Conservation (phyloP, 2,888 invertebrate genomes). For the Dicyrtoma fusca region DNA sequence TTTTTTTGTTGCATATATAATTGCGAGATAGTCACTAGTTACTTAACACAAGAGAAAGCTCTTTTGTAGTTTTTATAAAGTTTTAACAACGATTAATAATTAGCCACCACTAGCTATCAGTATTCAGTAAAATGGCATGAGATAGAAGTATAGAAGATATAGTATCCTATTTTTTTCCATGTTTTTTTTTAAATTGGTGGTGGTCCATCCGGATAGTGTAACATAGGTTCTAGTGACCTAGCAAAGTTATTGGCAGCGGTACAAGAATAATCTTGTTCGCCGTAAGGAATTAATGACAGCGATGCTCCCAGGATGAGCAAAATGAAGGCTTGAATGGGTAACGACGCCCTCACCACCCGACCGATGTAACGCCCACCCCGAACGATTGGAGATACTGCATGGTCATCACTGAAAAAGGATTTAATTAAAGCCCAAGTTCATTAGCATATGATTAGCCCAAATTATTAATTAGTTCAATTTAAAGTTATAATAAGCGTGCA, state of each 20-base stretch:
- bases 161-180: too few relatives aligned
- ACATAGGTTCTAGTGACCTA: slow-evolving; percentile 81
- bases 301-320: slow-evolving; percentile 84
- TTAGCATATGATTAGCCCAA: background rate
- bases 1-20: background rate
- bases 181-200: slow-evolving; percentile 74
- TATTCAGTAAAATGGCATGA: background rate
- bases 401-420: slow-evolving; percentile 54
- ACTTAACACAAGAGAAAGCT: background rate
- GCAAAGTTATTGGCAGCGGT: slow-evolving; percentile 82
- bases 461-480: background rate
- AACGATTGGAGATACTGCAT: slow-evolving; percentile 66
- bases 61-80: background rate
- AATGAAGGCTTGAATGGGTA: slow-evolving; percentile 93
- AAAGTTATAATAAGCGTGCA: background rate
- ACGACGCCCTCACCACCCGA: slow-evolving; percentile 85
- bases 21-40: background rate
- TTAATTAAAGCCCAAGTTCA: slow-evolving; percentile 17
- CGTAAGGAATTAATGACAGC: slow-evolving; percentile 87
- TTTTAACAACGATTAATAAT: slow-evolving; percentile 1
- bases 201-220: slow-evolving; percentile 89
- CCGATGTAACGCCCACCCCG: slow-evolving; percentile 83
- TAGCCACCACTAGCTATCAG: background rate
- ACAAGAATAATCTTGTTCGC: slow-evolving; percentile 82
- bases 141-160: background rate